Percentiles rank a stretch among this genome's conserved stretches.
Evolutionary conservation across 2,888 invertebrate species (phyloP).

Genomic region (Patella ulyssiponensis): DNA sequence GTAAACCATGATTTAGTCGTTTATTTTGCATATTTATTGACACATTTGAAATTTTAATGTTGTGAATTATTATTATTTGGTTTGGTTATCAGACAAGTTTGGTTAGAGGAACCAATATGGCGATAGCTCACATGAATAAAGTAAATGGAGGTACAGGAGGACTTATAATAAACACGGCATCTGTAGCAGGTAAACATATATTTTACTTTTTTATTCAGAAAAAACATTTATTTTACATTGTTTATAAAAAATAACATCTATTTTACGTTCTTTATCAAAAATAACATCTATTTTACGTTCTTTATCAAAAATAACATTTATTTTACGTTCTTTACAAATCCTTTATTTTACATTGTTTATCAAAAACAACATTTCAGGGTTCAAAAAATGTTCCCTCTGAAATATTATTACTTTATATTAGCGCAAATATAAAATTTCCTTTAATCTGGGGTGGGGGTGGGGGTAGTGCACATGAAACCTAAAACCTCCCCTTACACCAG

Average conservation of each 20-base stretch:
- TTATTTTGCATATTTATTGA: no score
- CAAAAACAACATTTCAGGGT: background rate
- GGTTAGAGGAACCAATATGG: conserved; percentile 76
- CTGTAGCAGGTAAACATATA: conserved; percentile 76
- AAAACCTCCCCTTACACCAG: background rate
- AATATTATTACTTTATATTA: no score
- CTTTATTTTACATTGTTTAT: background rate
- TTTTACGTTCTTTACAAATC: background rate
- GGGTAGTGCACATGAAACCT: no score
- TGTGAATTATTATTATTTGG: no score
- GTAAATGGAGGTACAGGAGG: conserved; percentile 83
- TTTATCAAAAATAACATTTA: no score
- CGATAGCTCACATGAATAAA: conserved; percentile 82
- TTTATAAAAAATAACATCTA: background rate
- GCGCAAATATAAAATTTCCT: no score
- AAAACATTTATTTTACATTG: background rate
- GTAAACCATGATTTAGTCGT: no score
- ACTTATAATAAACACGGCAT: conserved; percentile 82
- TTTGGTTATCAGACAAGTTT: conserved; percentile 77
- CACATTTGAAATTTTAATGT: no score
- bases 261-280: background rate
- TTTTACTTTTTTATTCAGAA: background rate
- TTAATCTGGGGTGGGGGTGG: no score
- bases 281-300: background rate
- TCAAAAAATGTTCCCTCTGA: background rate